A percentile compares a stretch with the other conserved stretches of the same genome.
phyloP scores from a whole-genome alignment of 2,888 invertebrate genomes.

The Glyphotaelius pellucidus region DNA sequence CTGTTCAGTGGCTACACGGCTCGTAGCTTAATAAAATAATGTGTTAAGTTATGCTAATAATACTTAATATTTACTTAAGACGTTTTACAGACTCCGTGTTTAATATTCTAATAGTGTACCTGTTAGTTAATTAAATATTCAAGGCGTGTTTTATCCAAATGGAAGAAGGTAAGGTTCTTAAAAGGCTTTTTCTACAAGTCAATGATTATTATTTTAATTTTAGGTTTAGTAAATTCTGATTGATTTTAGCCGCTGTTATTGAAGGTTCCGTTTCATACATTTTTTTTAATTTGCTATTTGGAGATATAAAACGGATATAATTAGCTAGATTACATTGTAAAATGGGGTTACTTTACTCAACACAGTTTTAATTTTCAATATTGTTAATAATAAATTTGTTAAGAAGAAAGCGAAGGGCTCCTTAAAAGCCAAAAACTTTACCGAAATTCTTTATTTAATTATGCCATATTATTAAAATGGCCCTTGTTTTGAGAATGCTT shows the following conservation, averaged over 20 bases:
- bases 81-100: not conserved
- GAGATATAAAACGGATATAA: not conserved
- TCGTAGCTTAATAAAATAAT: too few relatives aligned
- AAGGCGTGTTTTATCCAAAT: not conserved
- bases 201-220: not conserved
- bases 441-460: too few relatives aligned
- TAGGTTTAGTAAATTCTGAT: not conserved
- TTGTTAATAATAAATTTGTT: too few relatives aligned
- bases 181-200: not conserved
- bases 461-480: too few relatives aligned
- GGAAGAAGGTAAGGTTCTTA: not conserved
- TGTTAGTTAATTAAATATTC: not conserved
- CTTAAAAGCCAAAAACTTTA: too few relatives aligned
- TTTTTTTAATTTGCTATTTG: not conserved
- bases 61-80: not conserved
- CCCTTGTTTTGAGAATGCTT: too few relatives aligned
- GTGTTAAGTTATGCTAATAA: too few relatives aligned
- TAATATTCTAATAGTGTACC: not conserved
- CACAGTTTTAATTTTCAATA: too few relatives aligned
- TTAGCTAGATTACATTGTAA: not conserved
- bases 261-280: not conserved
- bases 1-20: too few relatives aligned
- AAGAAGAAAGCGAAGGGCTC: too few relatives aligned
- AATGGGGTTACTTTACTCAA: not conserved
- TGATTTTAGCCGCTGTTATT: not conserved